Evolutionary conservation across 1,140 invertebrate species (phyloP).

Genomic region (Anastrepha ludens): DNA sequence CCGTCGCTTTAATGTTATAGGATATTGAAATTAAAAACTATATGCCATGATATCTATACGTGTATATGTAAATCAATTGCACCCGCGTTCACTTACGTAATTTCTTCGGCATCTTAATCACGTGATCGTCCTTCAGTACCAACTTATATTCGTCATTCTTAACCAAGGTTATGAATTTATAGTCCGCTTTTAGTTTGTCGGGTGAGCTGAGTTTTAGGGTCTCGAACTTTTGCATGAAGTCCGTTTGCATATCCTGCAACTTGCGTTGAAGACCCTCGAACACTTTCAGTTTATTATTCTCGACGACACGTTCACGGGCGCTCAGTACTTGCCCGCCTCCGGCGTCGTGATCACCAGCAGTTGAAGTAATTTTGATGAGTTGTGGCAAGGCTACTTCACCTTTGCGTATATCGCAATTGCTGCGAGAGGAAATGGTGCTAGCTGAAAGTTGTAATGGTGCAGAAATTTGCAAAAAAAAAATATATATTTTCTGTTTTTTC

Average conservation of each 20-base stretch:
- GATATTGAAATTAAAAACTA: neutral
- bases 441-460: neutral
- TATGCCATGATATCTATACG: too few relatives aligned
- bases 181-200: slow-evolving; percentile 54
- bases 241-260: slow-evolving; percentile 59
- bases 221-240: slow-evolving; percentile 59
- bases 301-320: slow-evolving; percentile 42
- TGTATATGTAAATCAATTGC: neutral
- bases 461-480: too few relatives aligned
- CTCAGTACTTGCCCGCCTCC: neutral
- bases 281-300: slow-evolving; percentile 32
- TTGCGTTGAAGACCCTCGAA: slow-evolving; percentile 57
- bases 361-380: slow-evolving; percentile 52
- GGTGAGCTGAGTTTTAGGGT: neutral
- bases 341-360: slow-evolving; percentile 53
- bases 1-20: slow-evolving; percentile 51
- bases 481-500: neutral
- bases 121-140: slow-evolving; percentile 59
- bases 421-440: neutral
- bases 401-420: neutral
- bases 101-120: slow-evolving; percentile 57
- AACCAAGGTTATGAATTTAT: slow-evolving; percentile 61
- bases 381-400: neutral
- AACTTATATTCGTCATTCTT: slow-evolving; percentile 59
- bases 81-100: slow-evolving; percentile 61